Percentiles rank a stretch among this genome's conserved stretches.
Evolutionary conservation across 2,113 vertebrate species (phyloP).

Genomic region (Mola mola): DNA sequence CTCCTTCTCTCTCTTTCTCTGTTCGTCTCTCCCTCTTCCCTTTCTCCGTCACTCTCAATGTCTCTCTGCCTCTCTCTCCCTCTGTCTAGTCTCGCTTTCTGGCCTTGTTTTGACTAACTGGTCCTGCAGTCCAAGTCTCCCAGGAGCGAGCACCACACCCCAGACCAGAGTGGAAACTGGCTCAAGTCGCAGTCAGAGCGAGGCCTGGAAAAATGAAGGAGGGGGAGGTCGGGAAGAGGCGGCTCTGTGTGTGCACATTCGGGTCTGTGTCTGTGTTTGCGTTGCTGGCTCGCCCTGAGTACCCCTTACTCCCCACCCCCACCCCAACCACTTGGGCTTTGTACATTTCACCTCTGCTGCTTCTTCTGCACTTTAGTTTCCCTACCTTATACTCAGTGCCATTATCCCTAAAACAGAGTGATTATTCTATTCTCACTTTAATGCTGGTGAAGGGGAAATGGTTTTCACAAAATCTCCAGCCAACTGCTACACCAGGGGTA

Average conservation of each 20-base stretch:
- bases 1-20: constrained; percentile 21
- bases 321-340: constrained; percentile 30
- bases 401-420: not conserved
- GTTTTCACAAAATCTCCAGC: not conserved
- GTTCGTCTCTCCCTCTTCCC: constrained; percentile 12
- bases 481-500: constrained; percentile 1
- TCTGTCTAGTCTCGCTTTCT: constrained; percentile 48
- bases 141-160: constrained; percentile 81
- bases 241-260: constrained; percentile 48
- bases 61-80: constrained; percentile 23
- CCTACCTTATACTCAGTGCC: not conserved
- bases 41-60: not conserved
- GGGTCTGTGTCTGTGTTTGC: constrained; percentile 44
- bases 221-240: constrained; percentile 34
- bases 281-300: constrained; percentile 15
- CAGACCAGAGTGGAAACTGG: constrained; percentile 83
- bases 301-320: not conserved
- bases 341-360: constrained; percentile 23
- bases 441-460: not conserved
- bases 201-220: constrained; percentile 76
- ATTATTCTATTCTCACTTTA: not conserved
- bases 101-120: constrained; percentile 83
- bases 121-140: constrained; percentile 76
- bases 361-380: not conserved
- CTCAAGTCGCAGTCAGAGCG: constrained; percentile 71